Conservation (phyloP, 2,797 vertebrate species). For the Typhlichthys eigenmanni region DNA sequence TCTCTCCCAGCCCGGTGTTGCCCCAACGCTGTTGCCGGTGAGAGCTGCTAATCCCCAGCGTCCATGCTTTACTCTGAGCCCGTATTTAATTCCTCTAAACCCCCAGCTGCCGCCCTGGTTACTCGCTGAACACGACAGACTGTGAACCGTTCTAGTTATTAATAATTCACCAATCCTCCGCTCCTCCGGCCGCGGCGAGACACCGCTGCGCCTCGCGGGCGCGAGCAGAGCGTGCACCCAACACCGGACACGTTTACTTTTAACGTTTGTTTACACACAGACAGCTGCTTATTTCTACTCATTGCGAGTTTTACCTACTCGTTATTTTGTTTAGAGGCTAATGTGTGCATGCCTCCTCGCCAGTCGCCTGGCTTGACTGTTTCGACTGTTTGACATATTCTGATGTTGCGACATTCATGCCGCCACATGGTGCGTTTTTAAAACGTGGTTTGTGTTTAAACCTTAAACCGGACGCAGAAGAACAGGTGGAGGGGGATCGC, state of each 20-base stretch:
- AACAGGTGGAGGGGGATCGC: slow-evolving; percentile 58
- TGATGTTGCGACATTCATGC: slow-evolving; percentile 34
- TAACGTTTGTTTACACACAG: slow-evolving; percentile 31
- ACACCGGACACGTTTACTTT: slow-evolving; percentile 40
- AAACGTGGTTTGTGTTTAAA: slow-evolving; percentile 24
- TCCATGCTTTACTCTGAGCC: slow-evolving; percentile 80
- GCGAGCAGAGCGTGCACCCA: slow-evolving; percentile 31
- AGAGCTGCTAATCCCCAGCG: slow-evolving; percentile 81
- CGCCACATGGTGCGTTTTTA: slow-evolving; percentile 36
- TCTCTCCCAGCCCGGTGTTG: slow-evolving; percentile 57
- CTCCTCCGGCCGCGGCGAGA: slow-evolving; percentile 66
- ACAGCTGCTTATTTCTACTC: slow-evolving; percentile 27
- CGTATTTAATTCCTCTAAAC: slow-evolving; percentile 84
- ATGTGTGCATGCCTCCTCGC: not conserved
- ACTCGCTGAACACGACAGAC: slow-evolving; percentile 79
- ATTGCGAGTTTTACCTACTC: slow-evolving; percentile 22
- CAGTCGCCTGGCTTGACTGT: not conserved
- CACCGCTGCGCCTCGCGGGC: slow-evolving; percentile 48
- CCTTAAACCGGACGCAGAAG: slow-evolving; percentile 46
- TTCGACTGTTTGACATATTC: slow-evolving; percentile 21
- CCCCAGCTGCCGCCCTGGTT: slow-evolving; percentile 83
- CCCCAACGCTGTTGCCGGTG: slow-evolving; percentile 74
- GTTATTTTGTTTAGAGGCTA: not conserved
- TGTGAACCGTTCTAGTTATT: slow-evolving; percentile 80
- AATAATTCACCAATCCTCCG: slow-evolving; percentile 80